Percentiles rank a stretch among this genome's conserved stretches.
phyloP scores from a whole-genome alignment of 2,113 vertebrate species.

The Platanista minor region DNA sequence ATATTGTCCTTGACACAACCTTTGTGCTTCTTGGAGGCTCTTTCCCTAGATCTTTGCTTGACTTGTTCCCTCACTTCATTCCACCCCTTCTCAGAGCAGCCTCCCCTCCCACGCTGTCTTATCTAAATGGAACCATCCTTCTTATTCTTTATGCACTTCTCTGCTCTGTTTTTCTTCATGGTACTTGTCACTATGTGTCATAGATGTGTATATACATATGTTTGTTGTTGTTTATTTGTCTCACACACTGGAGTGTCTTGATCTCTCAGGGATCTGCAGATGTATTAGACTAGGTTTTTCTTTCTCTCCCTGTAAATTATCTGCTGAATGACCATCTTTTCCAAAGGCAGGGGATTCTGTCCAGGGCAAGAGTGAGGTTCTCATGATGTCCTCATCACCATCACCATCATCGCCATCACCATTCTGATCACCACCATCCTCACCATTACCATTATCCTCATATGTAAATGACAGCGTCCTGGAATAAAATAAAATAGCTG shows the following conservation, averaged over 20 bases:
- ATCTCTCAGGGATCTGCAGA: background rate
- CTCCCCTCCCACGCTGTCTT: background rate
- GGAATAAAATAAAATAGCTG: background rate
- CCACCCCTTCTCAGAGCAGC: background rate
- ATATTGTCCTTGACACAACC: fast-evolving
- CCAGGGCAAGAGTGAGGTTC: background rate
- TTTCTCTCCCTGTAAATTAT: background rate
- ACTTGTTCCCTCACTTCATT: background rate
- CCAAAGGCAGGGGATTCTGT: background rate
- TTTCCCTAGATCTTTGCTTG: background rate
- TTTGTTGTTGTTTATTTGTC: background rate
- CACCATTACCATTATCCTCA: background rate
- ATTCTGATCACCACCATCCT: fast-evolving
- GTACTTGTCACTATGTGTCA: fast-evolving
- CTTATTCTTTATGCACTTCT: background rate
- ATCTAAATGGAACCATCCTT: too few relatives aligned
- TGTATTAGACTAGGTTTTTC: background rate
- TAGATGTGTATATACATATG: background rate
- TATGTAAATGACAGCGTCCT: background rate
- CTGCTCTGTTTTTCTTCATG: background rate
- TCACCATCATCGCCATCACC: fast-evolving
- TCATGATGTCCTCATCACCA: background rate
- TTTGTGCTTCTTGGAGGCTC: background rate
- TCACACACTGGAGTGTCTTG: background rate
- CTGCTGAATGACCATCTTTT: background rate